These are phyloP conservation scores for Bruchidius siliquastri DNA, from an alignment of 2,888 invertebrate genomes.

Conservation along the genomic window DNA sequence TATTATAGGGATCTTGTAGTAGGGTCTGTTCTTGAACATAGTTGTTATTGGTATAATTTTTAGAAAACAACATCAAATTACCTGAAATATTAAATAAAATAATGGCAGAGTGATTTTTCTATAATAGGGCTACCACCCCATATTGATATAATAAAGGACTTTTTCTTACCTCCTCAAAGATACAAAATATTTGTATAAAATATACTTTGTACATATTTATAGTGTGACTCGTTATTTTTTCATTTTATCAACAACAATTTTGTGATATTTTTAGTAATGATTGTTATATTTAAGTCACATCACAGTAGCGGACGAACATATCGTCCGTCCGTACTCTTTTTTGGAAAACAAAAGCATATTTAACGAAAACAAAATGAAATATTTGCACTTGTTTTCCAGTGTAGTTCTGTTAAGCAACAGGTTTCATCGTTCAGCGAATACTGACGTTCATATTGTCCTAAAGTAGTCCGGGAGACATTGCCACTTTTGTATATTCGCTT, in stretches of 20 bases:
- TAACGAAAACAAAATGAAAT: conserved; percentile 1
- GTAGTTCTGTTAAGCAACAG: conserved; percentile 27
- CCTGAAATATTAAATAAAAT: conserved; percentile 37
- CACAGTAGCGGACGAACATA: conserved; percentile 44
- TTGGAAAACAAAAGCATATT: conserved; percentile 19
- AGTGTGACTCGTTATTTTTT: conserved; percentile 51
- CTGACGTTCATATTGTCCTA: conserved; percentile 5
- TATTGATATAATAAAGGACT: conserved; percentile 31
- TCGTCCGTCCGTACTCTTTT: conserved; percentile 38
- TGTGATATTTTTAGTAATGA: conserved; percentile 56
- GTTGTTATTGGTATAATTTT: conserved; percentile 48
- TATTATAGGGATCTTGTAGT: conserved; percentile 33
- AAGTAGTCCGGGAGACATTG: conserved; percentile 1
- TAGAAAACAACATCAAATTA: conserved; percentile 43
- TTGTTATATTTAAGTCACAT: conserved; percentile 54
- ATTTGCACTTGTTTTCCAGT: conserved; percentile 24
- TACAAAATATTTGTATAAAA: conserved; percentile 32
- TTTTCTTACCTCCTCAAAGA: conserved; percentile 30
- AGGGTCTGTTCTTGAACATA: conserved; percentile 20
- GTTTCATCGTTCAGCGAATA: conserved; percentile 16
- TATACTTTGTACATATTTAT: conserved; percentile 37
- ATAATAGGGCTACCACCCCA: conserved; percentile 32
- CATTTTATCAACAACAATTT: conserved; percentile 53
- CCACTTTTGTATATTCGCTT: background rate
- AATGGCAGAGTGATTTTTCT: conserved; percentile 42